Evolutionary conservation across 2,797 vertebrate species (phyloP).

Genomic region (Lepilemur ruficaudatus): DNA sequence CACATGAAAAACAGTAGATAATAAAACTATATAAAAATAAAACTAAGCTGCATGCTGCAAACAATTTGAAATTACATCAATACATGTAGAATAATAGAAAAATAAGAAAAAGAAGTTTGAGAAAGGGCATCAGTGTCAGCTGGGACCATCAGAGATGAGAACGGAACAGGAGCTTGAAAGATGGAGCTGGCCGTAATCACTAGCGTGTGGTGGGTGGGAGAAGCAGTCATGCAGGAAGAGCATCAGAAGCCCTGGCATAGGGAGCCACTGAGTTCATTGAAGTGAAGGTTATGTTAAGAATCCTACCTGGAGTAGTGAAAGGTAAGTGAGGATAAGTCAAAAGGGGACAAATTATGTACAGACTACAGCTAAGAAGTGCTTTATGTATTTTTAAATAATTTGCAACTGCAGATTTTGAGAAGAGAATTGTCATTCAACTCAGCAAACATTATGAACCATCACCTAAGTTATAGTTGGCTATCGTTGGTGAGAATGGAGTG

Average conservation of each 20-base stretch:
- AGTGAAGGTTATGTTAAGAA: not conserved
- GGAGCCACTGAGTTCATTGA: not conserved
- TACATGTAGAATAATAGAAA: not conserved
- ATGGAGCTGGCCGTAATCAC: not conserved
- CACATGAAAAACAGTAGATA: not conserved
- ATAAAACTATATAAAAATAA: not conserved
- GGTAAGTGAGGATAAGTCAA: not conserved
- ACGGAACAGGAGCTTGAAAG: not conserved
- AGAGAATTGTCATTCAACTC: not conserved
- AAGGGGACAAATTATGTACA: not conserved
- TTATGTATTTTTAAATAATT: not conserved
- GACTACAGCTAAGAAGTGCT: not conserved
- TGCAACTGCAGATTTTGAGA: not conserved
- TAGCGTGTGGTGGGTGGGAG: not conserved
- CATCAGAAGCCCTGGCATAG: fast-evolving
- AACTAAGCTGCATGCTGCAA: not conserved
- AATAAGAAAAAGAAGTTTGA: not conserved
- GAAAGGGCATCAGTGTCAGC: not conserved
- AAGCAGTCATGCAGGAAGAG: not conserved
- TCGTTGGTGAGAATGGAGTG: not conserved
- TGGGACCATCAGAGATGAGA: not conserved
- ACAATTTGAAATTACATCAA: not conserved
- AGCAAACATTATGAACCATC: not conserved
- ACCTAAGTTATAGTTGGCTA: not conserved
- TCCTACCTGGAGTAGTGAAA: not conserved